Evolutionary conservation across 2,797 vertebrate species (phyloP).

Genomic region (Scolopax bukidnonensis): DNA sequence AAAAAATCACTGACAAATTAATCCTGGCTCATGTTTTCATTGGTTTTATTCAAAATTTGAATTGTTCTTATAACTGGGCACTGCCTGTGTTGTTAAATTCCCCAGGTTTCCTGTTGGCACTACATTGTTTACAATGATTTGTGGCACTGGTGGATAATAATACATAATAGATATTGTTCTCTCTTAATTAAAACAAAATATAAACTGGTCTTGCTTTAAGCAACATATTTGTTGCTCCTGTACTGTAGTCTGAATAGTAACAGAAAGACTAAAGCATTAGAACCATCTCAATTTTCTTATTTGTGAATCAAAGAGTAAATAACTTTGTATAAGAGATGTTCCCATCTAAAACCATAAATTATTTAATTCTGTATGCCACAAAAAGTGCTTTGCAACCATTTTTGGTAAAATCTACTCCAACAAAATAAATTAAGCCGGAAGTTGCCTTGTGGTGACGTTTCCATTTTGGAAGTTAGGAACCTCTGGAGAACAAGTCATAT

Average conservation of each 20-base stretch:
- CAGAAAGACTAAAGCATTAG: neutral
- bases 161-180: neutral
- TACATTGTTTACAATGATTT: neutral
- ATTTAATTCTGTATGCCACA: neutral
- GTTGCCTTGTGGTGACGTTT: neutral
- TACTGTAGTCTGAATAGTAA: neutral
- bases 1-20: neutral
- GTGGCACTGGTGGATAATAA: neutral
- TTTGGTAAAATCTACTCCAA: neutral
- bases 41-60: neutral
- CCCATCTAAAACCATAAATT: neutral
- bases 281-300: neutral
- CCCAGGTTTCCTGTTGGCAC: neutral
- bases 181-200: neutral
- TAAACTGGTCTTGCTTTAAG: neutral
- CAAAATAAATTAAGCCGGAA: neutral
- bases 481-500: neutral
- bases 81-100: neutral
- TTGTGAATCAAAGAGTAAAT: neutral
- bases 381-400: neutral
- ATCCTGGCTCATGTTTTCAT: neutral
- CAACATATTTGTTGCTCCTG: neutral
- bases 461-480: neutral
- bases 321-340: neutral
- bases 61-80: fast-evolving